These are phyloP conservation scores for Herminia tarsipennalis DNA, from an alignment of 2,888 invertebrate genomes.

Conservation along the genomic window DNA sequence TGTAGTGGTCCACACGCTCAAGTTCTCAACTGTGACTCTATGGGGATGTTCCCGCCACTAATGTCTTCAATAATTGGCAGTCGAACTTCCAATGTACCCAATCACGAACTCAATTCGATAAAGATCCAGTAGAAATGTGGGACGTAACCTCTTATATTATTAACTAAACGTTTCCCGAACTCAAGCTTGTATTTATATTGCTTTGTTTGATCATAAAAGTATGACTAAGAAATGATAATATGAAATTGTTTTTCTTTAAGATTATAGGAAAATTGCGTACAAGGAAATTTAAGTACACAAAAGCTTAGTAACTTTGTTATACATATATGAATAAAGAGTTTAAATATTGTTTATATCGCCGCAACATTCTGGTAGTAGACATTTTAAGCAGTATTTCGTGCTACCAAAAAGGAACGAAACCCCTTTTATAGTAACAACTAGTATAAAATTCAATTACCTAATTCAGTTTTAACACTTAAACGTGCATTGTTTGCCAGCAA, in stretches of 20 bases:
- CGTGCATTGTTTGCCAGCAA: constrained; percentile 41
- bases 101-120: constrained; percentile 53
- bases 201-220: background rate
- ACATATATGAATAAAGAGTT: background rate
- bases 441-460: constrained; percentile 45
- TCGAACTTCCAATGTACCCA: constrained; percentile 65
- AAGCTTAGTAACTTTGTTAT: no score
- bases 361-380: background rate
- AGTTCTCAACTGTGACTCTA: constrained; percentile 59
- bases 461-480: constrained; percentile 45
- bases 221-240: no score
- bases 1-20: constrained; percentile 54
- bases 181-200: constrained; percentile 10
- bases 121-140: constrained; percentile 37
- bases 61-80: constrained; percentile 74
- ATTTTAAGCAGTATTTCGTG: constrained; percentile 19
- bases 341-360: background rate
- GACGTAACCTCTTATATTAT: constrained; percentile 30
- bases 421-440: constrained; percentile 24
- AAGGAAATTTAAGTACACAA: no score
- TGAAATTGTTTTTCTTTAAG: no score
- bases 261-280: no score
- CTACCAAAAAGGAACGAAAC: constrained; percentile 21
- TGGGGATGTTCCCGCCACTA: constrained; percentile 63
- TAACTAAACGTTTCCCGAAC: constrained; percentile 23